Evolutionary conservation across 2,888 invertebrate species (phyloP).

Genomic region (Thumatha senex): DNA sequence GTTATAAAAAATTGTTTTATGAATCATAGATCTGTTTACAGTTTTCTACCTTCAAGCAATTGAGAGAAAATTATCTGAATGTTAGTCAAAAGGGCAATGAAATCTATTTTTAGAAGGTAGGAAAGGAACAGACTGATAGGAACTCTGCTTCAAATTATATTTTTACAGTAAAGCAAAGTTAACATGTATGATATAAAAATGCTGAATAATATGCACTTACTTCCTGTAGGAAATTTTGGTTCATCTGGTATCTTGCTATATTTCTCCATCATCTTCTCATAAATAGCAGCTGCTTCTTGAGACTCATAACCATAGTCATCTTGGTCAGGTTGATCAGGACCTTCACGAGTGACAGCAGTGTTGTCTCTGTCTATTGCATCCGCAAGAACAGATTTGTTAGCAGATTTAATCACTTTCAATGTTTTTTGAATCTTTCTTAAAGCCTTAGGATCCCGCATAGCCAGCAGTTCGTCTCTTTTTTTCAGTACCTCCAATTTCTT

Average conservation of each 20-base stretch:
- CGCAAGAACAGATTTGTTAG: conserved; percentile 92
- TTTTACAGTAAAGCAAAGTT: too few relatives aligned
- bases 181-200: too few relatives aligned
- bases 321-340: conserved; percentile 92
- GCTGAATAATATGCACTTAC: conserved; percentile 58
- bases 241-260: conserved; percentile 89
- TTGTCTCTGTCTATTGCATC: conserved; percentile 91
- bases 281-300: conserved; percentile 90
- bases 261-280: conserved; percentile 93
- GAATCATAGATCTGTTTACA: too few relatives aligned
- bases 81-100: too few relatives aligned
- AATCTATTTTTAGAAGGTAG: too few relatives aligned
- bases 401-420: conserved; percentile 94
- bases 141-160: too few relatives aligned
- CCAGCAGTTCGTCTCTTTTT: conserved; percentile 86
- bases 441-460: conserved; percentile 88
- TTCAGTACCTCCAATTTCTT: conserved; percentile 85
- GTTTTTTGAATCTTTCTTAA: conserved; percentile 90
- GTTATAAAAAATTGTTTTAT: too few relatives aligned
- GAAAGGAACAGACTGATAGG: too few relatives aligned
- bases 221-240: conserved; percentile 85
- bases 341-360: conserved; percentile 89
- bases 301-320: conserved; percentile 97
- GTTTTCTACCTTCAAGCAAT: too few relatives aligned
- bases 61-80: too few relatives aligned